A percentile compares a stretch with the other conserved stretches of the same genome.
Evolutionary conservation across 1,140 invertebrate species (phyloP).

Genomic region (Mercenaria mercenaria): DNA sequence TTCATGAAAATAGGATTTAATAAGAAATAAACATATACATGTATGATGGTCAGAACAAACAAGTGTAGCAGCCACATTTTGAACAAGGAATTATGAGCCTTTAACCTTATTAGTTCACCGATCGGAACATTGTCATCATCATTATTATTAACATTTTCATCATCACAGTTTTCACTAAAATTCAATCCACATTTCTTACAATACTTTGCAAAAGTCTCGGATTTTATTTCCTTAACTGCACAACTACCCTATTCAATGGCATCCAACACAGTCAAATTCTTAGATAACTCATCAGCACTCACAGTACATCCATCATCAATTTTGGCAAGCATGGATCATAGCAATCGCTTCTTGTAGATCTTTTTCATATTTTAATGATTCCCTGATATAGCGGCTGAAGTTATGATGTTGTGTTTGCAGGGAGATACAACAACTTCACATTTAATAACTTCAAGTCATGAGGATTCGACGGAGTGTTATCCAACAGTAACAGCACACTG

Average conservation of each 20-base stretch:
- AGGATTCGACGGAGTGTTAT: slow-evolving; percentile 23
- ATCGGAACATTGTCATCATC: slow-evolving; percentile 13
- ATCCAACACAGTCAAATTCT: slow-evolving; percentile 12
- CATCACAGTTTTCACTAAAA: not conserved
- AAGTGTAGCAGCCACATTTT: too few species aligned
- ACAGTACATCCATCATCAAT: not conserved
- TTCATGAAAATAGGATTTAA: too few species aligned
- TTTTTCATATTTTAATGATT: slow-evolving; percentile 20
- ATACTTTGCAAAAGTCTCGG: not conserved
- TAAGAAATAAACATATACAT: too few species aligned
- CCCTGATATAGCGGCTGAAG: slow-evolving; percentile 31
- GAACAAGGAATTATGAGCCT: not conserved
- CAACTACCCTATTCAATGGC: not conserved
- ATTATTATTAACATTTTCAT: not conserved
- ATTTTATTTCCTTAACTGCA: slow-evolving; percentile 14
- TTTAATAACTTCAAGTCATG: slow-evolving; percentile 10
- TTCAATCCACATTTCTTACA: not conserved
- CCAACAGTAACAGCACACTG: not conserved
- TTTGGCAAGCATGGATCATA: not conserved
- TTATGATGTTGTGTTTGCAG: slow-evolving; percentile 11
- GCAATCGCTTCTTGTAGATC: not conserved
- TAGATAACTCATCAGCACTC: not conserved
- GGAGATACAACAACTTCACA: slow-evolving; percentile 6
- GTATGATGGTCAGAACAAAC: too few species aligned
- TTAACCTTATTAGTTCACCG: not conserved